phyloP scores from a whole-genome alignment of 2,888 invertebrate genomes.

The Eudasyphora cyanicolor region DNA sequence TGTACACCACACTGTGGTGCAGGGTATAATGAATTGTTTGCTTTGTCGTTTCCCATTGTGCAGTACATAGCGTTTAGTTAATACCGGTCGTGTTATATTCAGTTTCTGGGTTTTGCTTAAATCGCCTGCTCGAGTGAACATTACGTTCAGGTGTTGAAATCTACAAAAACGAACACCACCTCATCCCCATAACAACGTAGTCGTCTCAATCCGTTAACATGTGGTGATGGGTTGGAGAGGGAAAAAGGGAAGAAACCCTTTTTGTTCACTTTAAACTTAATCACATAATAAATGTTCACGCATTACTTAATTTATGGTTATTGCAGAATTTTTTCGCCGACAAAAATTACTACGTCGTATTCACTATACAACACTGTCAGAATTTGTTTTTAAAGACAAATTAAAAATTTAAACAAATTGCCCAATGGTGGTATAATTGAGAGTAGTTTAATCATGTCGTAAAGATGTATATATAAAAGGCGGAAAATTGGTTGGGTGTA shows the following conservation, averaged over 20 bases:
- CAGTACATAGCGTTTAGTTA: conserved; percentile 39
- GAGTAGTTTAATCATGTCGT: not conserved
- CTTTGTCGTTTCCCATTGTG: conserved; percentile 15
- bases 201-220: not conserved
- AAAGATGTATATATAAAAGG: too few species aligned
- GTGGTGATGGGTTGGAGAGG: not conserved
- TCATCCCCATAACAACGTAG: not conserved
- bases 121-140: conserved; percentile 15
- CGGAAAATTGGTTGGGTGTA: too few species aligned
- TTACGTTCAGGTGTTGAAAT: conserved; percentile 45
- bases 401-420: conserved; percentile 3
- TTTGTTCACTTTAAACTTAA: conserved; percentile 72
- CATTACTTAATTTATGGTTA: conserved; percentile 75
- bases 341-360: not conserved
- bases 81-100: conserved; percentile 10
- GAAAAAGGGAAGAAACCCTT: conserved; percentile 17
- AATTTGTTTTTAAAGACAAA: not conserved
- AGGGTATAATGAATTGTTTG: not conserved
- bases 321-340: conserved; percentile 34
- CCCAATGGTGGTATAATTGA: not conserved
- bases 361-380: not conserved
- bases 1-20: too few species aligned
- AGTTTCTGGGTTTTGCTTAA: conserved; percentile 20
- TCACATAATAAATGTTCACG: conserved; percentile 78
- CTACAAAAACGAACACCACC: conserved; percentile 39